These are phyloP conservation scores for Drosophila santomea DNA, from an alignment of 1,140 invertebrate species.

Conservation along the genomic window DNA sequence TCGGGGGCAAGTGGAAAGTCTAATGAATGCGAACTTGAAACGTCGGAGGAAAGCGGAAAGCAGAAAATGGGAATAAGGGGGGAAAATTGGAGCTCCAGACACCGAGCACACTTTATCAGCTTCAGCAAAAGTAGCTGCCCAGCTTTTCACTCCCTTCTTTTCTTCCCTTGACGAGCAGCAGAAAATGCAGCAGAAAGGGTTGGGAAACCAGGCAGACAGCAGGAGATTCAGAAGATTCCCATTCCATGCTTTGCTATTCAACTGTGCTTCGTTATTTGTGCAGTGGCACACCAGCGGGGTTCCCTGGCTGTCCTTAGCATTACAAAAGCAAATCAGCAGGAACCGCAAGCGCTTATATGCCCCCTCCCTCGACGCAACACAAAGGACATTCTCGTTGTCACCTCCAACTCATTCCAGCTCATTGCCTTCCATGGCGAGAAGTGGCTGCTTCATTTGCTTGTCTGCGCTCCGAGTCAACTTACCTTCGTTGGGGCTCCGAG, in stretches of 20 bases:
- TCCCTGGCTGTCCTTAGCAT: conserved; percentile 23
- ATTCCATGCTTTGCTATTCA: background rate
- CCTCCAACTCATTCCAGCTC: conserved; percentile 12
- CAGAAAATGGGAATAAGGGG: no score
- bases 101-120: conserved; percentile 30
- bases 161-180: background rate
- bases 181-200: background rate
- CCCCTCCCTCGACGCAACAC: no score
- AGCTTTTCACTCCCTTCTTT: background rate
- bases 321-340: conserved; percentile 13
- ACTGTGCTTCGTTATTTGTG: background rate
- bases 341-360: background rate
- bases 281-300: background rate
- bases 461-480: conserved; percentile 11
- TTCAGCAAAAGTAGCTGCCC: conserved; percentile 9
- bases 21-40: conserved; percentile 26
- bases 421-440: background rate
- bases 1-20: conserved; percentile 2
- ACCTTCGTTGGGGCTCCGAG: conserved; percentile 30
- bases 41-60: background rate
- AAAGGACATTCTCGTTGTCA: conserved; percentile 27
- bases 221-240: background rate
- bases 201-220: background rate
- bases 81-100: background rate
- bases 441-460: background rate